A percentile compares a stretch with the other conserved stretches of the same genome.
Conservation (phyloP, 2,797 vertebrate genomes). For the Aeoliscus strigatus region DNA sequence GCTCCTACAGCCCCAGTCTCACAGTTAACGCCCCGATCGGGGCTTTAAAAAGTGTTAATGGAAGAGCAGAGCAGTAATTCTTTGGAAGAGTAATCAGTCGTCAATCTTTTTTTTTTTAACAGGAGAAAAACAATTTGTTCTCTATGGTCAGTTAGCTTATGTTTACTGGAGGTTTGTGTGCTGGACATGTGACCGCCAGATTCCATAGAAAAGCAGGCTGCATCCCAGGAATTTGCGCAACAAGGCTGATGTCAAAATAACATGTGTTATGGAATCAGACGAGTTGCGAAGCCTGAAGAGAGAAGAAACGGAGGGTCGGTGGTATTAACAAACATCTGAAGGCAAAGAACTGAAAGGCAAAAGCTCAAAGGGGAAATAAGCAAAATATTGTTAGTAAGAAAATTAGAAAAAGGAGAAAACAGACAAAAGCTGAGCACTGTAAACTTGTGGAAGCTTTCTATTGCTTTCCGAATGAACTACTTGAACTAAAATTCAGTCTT, state of each 20-base stretch:
- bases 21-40: neutral
- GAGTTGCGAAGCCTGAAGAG: conserved; percentile 3
- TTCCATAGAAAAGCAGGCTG: conserved; percentile 5
- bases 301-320: conserved; percentile 23
- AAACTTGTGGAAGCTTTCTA: conserved; percentile 29
- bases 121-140: no score
- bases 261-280: neutral
- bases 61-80: conserved; percentile 2
- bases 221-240: conserved; percentile 18
- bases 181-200: conserved; percentile 2
- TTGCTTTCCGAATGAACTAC: conserved; percentile 19
- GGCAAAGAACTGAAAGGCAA: conserved; percentile 53
- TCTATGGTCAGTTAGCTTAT: neutral
- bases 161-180: conserved; percentile 8
- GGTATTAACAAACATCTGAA: conserved; percentile 36
- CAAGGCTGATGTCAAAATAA: conserved; percentile 19
- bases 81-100: neutral
- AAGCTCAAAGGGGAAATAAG: conserved; percentile 17
- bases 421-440: conserved; percentile 24
- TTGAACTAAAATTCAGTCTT: conserved; percentile 17
- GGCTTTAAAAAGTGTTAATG: conserved; percentile 13
- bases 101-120: conserved; percentile 2
- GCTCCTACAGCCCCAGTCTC: neutral
- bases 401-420: conserved; percentile 8
- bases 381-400: conserved; percentile 1